Conservation (phyloP, 2,888 invertebrate species). For the Tipula unca region DNA sequence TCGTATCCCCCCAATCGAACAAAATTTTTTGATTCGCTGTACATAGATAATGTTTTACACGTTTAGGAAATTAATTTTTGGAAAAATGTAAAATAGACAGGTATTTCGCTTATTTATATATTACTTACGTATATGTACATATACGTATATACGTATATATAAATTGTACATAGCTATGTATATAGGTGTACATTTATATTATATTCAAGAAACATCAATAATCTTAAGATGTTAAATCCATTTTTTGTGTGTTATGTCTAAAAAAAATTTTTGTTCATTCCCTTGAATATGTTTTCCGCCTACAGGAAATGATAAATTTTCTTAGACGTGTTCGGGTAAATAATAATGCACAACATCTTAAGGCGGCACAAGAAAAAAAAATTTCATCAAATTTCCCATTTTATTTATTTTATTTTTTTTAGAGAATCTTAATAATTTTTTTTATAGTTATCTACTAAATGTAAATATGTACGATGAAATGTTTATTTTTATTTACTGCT, state of each 20-base stretch:
- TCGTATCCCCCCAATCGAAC: neutral
- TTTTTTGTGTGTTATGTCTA: neutral
- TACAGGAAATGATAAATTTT: constrained; percentile 20
- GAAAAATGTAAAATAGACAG: neutral
- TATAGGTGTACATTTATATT: neutral
- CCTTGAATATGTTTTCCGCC: constrained; percentile 18
- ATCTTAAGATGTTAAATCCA: neutral
- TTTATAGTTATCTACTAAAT: neutral
- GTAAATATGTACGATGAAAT: neutral
- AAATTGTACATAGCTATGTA: too few relatives aligned
- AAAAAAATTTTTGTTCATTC: neutral
- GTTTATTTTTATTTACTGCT: neutral
- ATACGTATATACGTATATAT: neutral
- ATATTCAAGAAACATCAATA: neutral
- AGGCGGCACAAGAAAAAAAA: neutral
- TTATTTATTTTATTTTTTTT: neutral
- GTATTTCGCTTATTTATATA: neutral
- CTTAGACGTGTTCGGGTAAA: constrained; percentile 14
- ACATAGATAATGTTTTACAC: neutral
- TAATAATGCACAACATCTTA: constrained; percentile 9
- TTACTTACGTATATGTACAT: neutral
- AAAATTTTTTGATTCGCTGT: neutral
- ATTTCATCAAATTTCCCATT: constrained; percentile 10
- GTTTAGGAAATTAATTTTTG: neutral
- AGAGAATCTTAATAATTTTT: neutral